Percentiles rank a stretch among this genome's conserved stretches.
These are phyloP conservation scores for Phyllotreta striolata DNA, from an alignment of 2,888 invertebrate species.

Conservation along the genomic window DNA sequence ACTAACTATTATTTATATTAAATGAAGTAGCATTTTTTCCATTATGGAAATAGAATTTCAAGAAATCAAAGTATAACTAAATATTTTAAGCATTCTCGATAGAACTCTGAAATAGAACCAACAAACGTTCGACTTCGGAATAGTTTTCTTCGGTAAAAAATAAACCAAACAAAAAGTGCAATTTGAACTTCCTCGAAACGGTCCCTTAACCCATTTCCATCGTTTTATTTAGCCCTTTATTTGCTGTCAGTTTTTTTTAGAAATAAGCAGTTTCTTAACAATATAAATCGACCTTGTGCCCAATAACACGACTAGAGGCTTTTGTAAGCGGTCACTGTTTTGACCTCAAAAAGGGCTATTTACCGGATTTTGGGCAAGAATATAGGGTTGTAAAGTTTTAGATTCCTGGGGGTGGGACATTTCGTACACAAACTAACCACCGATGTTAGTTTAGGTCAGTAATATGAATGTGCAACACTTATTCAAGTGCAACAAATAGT, in stretches of 20 bases:
- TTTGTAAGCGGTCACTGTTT: slow-evolving; percentile 51
- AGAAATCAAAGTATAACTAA: no score
- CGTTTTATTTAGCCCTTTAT: slow-evolving; percentile 46
- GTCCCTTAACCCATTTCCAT: slow-evolving; percentile 45
- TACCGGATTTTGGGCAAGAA: slow-evolving; percentile 50
- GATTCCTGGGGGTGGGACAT: slow-evolving; percentile 49
- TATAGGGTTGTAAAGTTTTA: slow-evolving; percentile 57
- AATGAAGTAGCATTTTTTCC: no score
- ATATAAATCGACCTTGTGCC: slow-evolving; percentile 48
- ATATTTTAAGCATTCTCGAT: neutral
- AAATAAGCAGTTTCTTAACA: slow-evolving; percentile 44
- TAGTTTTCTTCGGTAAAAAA: slow-evolving; percentile 39
- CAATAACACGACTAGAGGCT: slow-evolving; percentile 28
- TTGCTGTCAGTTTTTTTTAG: slow-evolving; percentile 42
- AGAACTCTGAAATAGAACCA: slow-evolving; percentile 24
- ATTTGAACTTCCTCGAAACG: slow-evolving; percentile 40
- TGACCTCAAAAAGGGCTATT: slow-evolving; percentile 34
- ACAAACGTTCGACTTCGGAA: slow-evolving; percentile 27
- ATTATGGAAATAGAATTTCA: no score
- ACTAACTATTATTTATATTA: no score
- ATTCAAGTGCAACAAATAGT: no score
- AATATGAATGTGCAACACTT: no score
- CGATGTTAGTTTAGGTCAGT: slow-evolving; percentile 21
- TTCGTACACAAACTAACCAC: slow-evolving; percentile 8
- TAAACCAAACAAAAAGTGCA: slow-evolving; percentile 42